Percentiles rank a stretch among this genome's conserved stretches.
phyloP scores from a whole-genome alignment of 2,113 vertebrate genomes.

The Hydrochoerus hydrochaeris region DNA sequence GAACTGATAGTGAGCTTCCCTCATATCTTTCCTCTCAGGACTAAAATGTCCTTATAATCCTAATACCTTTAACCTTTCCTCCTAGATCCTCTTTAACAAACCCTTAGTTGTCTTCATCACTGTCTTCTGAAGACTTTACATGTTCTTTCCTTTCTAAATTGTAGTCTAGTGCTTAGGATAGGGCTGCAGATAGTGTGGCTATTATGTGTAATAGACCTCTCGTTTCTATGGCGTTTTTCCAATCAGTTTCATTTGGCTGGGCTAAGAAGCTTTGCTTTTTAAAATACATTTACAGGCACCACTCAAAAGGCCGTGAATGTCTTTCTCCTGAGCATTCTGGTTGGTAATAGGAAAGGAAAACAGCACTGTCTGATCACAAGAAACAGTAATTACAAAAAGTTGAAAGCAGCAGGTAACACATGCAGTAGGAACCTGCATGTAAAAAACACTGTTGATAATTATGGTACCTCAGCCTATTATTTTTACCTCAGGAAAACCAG shows the following conservation, averaged over 20 bases:
- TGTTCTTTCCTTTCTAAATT: constrained; percentile 58
- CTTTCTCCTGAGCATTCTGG: constrained; percentile 67
- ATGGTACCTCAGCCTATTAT: constrained; percentile 78
- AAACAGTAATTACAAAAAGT: constrained; percentile 81
- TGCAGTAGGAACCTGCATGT: constrained; percentile 70
- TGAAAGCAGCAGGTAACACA: constrained; percentile 81
- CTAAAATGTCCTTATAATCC: constrained; percentile 59
- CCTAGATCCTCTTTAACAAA: constrained; percentile 56
- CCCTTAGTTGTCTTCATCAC: constrained; percentile 56
- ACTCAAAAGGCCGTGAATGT: constrained; percentile 51
- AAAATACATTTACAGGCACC: constrained; percentile 68
- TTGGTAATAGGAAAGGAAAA: constrained; percentile 74
- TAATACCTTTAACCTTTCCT: constrained; percentile 67
- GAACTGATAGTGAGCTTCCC: constrained; percentile 15
- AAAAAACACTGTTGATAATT: constrained; percentile 70
- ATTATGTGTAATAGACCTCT: constrained; percentile 45
- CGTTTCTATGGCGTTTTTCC: constrained; percentile 71
- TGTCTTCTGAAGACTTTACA: constrained; percentile 55
- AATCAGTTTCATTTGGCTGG: constrained; percentile 68
- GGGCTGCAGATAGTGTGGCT: constrained; percentile 26
- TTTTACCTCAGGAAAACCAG: constrained; percentile 77
- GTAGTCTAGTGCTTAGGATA: constrained; percentile 29
- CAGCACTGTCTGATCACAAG: constrained; percentile 62
- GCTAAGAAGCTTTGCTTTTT: constrained; percentile 69
- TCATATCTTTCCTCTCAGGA: neutral